A percentile compares a stretch with the other conserved stretches of the same genome.
Evolutionary conservation across 2,113 vertebrate genomes (phyloP).

Genomic region (Phylloscopus whistleri): DNA sequence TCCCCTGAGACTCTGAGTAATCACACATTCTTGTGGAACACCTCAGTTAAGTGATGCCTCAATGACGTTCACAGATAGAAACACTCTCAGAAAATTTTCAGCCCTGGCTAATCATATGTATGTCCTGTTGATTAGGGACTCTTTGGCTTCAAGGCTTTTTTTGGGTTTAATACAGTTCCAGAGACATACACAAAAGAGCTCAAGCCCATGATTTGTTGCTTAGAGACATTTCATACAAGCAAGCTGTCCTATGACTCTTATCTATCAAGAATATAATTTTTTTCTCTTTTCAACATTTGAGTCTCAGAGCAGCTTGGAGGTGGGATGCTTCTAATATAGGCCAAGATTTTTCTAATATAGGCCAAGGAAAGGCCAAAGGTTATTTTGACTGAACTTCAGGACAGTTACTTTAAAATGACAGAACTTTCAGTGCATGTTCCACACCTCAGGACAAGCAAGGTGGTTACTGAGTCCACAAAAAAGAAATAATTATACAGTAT

Average conservation of each 20-base stretch:
- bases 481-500: background rate
- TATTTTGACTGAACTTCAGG: background rate
- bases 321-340: background rate
- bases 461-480: background rate
- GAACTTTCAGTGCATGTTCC: background rate
- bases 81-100: background rate
- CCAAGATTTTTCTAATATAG: background rate
- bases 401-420: background rate
- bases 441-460: background rate
- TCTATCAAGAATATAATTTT: background rate
- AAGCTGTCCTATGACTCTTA: background rate
- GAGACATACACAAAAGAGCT: background rate
- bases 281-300: background rate
- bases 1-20: background rate
- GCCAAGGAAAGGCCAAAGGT: background rate
- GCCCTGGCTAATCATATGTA: background rate
- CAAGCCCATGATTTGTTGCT: background rate
- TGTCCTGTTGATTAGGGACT: background rate
- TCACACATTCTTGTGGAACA: background rate
- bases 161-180: background rate
- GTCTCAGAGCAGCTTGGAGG: background rate
- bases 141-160: background rate
- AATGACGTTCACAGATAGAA: background rate
- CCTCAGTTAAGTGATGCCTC: background rate
- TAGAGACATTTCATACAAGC: background rate